These are phyloP conservation scores for Ladona fulva DNA, from an alignment of 1,140 invertebrate genomes.

Conservation along the genomic window DNA sequence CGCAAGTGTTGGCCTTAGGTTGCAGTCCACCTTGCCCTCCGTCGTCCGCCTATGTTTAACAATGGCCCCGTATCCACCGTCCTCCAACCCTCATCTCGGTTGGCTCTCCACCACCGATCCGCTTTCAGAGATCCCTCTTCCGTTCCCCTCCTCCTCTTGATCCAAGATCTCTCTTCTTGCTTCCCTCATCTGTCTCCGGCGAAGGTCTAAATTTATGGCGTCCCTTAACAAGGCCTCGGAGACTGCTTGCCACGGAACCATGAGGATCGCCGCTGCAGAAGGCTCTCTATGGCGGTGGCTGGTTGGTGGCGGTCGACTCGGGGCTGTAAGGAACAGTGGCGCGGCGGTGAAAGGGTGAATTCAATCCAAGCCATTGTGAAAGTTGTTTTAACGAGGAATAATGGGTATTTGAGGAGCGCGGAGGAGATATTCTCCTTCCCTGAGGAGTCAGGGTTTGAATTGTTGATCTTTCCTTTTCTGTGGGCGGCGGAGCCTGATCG, in stretches of 20 bases:
- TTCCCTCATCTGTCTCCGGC: background rate
- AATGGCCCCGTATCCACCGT: background rate
- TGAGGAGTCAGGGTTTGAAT: background rate
- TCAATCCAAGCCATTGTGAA: background rate
- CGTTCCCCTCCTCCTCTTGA: background rate
- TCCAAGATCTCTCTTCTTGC: background rate
- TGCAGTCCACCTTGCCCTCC: background rate
- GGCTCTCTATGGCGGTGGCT: background rate
- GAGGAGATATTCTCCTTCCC: too few species aligned
- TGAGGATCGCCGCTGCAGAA: background rate
- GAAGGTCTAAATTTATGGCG: background rate
- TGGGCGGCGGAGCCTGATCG: too few species aligned
- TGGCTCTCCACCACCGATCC: too few species aligned
- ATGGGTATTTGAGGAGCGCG: background rate
- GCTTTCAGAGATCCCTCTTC: too few species aligned
- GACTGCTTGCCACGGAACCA: background rate
- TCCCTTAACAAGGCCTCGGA: background rate
- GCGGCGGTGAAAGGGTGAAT: background rate
- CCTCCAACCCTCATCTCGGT: too few species aligned
- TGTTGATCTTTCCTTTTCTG: background rate
- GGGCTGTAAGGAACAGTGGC: background rate
- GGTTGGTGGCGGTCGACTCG: background rate
- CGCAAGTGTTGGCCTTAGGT: background rate
- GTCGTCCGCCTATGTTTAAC: background rate
- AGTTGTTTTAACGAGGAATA: background rate